Evolutionary conservation across 2,888 invertebrate species (phyloP), one percentile per base, ranked within the genome.

Genomic region (Smittia sp.): DNA sequence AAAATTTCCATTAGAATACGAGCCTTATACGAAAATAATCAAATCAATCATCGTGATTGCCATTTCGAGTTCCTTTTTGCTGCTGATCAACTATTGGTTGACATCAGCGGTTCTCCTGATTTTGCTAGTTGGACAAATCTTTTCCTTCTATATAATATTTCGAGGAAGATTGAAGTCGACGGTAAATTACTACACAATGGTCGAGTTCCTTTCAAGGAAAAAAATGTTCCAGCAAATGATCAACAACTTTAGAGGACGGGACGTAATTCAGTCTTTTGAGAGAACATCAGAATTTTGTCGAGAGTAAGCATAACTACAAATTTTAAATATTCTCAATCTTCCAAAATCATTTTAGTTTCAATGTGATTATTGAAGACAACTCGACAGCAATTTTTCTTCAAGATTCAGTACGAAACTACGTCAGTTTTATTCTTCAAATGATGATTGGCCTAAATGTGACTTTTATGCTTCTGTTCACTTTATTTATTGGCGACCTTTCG

Each of bases 251-350:
- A 22, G 58, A 9, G 74, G 74, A 11, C 74, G 75, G 9, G 72
- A 74, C 58, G 75, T 74, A 1, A 62, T 75, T 27, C 74, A 75
- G 39, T 75, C 75, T 18, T 74, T 74, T 25, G 74, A 74, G 65
- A 70, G 54, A 18, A 25, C 65, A 38, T 70, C 68, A 1, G 74
- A 74, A 24, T 74, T 73, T 73, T 68, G 73, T 62, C 20, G 22
- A 25, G 66, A 74, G 75, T 75, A 46, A 58, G 69, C 46, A 52
- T 1, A 52, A 41, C 22, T 11, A 25, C 22, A 22, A 70, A 39
- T 9, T 20, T 66, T 3, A 52, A 63, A 9, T 39, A 6, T 15
- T 15, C n/a, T 18, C n/a, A 6, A 7, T 7, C n/a, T 15, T 18
- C 2, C 4, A 15, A 46, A 46, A 6, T 32, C 9, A 25, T 74